Evolutionary conservation across 2,797 vertebrate genomes (phyloP), one percentile per base, ranked within the genome.

Genomic region (Buphagus erythrorhynchus): DNA sequence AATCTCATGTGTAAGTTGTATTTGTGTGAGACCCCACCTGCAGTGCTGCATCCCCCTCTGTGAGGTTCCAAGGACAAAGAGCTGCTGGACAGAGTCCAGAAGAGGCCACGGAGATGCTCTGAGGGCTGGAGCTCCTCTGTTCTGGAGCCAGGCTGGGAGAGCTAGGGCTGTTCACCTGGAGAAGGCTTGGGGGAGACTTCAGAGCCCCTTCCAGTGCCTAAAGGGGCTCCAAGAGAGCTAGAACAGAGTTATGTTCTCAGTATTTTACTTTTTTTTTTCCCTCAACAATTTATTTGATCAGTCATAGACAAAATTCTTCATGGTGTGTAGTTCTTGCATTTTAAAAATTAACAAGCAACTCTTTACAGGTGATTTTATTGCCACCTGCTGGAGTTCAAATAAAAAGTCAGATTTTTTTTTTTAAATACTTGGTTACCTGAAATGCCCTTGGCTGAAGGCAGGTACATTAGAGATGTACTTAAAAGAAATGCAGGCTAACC

Each of bases 1-100:
- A 40, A 29, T 38, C 17, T 54, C 0, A 0, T 11, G 21, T 25
- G 3, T 22, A 4, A 63, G 9, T 9, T 82, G 14, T 43, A 1
- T 77, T 36, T 4, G 8, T 54, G 45, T 71, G 31, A 17, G 66
- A 63, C 29, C 36, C 29, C 43, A 22, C 24, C n/a, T 65, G 33
- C 51, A 52, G 72, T 35, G 51, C 49, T 83, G 33, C 21, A 12
- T 58, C 25, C 33, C 21, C 17, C 31, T 52, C 28, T 58, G n/a
- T 16, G 71, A n/a, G 26, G 24, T 43, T 11, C n/a, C 19, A 31
- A 46, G 63, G 20, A 57, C 24, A 12, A 0, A 17, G n/a, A 77
- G 12, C 29, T 71, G 51, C 45, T 58, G 72, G 36, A 26, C 28
- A 25, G 28, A 57, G 40, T 31, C 24, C 29, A 51, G 45, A 51